Evolutionary conservation across 1,140 invertebrate genomes (phyloP), one percentile per base, ranked within the genome.

Genomic region (Drosophila melanogaster): DNA sequence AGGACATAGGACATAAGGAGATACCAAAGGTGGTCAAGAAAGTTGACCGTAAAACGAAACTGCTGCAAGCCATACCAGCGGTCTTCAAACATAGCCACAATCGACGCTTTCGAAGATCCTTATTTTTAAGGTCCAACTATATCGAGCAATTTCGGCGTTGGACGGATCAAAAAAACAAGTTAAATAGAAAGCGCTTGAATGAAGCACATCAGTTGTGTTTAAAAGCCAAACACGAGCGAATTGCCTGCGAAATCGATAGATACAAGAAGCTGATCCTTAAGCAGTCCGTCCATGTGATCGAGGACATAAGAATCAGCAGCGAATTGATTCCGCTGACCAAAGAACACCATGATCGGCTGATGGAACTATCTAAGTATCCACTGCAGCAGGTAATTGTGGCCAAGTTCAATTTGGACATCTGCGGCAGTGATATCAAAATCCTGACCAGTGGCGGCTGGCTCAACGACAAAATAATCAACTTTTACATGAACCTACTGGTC

Each of bases 381-480:
- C 8, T 8, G 3, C 3, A 17, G 26, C 33, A 90, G 76, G 69
- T 81, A 5, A 77, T 95, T 1, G 89, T 94, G 10, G 92, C 93
- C 15, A 95, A 95, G 80, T 95, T 95, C 74, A 95, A 94, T 79
- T 86, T 95, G 38, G 94, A 93, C 50, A 94, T 95, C 78, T 92
- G 93, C 77, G 76, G 94, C 43, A 92, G 93, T 17, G 98, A 99
- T 92, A 94, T 99, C 11, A 93, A 94, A 58, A 98, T 98, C 0
- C 92, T 99, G 3, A 86, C 37, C 0, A 96, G 96, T 0, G 92
- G 96, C 0, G 97, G 97, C 92, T 99, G 98, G 98, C 93, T 99
- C 0, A 99, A 99, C 90, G 98, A 99, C 93, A 97, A 98, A 92
- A 96, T 99, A 2, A 99, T 92, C 7, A 91, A 92, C 43, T 92